A percentile compares a stretch with the other conserved stretches of the same genome.
These are phyloP conservation scores for Drosophila repletoides DNA, from an alignment of 1,140 invertebrate species.

Conservation along the genomic window DNA sequence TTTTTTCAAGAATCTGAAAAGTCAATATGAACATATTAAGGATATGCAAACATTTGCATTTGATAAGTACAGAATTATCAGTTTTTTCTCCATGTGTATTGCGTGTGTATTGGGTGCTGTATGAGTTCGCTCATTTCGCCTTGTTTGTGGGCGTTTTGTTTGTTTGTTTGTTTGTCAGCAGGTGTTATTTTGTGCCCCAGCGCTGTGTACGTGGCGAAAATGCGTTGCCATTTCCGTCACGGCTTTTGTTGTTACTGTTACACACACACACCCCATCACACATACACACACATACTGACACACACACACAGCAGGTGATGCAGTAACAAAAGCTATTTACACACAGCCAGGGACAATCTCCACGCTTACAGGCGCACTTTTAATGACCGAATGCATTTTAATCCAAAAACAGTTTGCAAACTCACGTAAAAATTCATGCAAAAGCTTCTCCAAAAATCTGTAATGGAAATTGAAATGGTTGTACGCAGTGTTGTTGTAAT, in stretches of 20 bases:
- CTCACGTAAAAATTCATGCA: slow-evolving; percentile 70
- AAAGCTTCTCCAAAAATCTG: slow-evolving; percentile 42
- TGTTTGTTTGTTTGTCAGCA: slow-evolving; percentile 73
- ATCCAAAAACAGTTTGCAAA: slow-evolving; percentile 78
- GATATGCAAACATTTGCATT: no score
- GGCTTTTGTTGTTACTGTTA: slow-evolving; percentile 58
- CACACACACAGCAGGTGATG: slow-evolving; percentile 32
- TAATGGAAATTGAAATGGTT: slow-evolving; percentile 28
- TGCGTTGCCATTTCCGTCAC: slow-evolving; percentile 54
- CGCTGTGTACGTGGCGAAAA: slow-evolving; percentile 68
- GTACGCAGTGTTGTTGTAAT: not conserved
- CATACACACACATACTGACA: slow-evolving; percentile 1
- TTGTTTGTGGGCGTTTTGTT: slow-evolving; percentile 70
- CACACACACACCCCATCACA: slow-evolving; percentile 1
- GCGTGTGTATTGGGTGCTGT: slow-evolving; percentile 5
- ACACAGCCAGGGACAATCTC: slow-evolving; percentile 61
- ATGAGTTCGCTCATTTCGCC: slow-evolving; percentile 56
- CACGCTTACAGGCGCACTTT: slow-evolving; percentile 69
- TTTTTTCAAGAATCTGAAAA: no score
- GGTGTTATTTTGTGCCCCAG: slow-evolving; percentile 73
- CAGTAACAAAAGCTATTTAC: slow-evolving; percentile 73
- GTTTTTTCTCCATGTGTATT: slow-evolving; percentile 9
- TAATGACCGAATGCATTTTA: slow-evolving; percentile 78
- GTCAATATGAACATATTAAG: no score
- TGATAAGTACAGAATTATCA: no score